Conservation (phyloP, 2,113 vertebrate species). For the Tragelaphus scriptus region DNA sequence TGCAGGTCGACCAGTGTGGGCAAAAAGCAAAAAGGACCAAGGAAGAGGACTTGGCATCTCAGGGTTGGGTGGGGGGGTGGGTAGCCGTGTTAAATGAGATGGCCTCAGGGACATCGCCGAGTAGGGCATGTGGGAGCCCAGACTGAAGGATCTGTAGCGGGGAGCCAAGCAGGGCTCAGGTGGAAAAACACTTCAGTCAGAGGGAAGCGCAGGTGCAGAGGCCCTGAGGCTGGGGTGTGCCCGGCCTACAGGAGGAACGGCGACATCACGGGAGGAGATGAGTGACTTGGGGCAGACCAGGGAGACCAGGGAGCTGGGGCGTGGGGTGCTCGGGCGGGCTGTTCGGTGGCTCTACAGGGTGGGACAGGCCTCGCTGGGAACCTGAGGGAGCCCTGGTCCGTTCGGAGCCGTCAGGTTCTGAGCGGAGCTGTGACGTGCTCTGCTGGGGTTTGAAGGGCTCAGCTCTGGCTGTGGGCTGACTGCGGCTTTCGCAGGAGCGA, state of each 20-base stretch:
- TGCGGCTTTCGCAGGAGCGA: too few relatives aligned
- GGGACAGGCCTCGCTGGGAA: not conserved
- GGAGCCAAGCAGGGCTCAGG: not conserved
- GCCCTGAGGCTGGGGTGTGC: not conserved
- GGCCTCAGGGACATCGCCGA: not conserved
- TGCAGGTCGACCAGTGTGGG: not conserved
- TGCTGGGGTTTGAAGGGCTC: not conserved
- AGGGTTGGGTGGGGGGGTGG: too few relatives aligned
- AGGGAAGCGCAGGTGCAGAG: not conserved
- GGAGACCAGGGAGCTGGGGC: not conserved
- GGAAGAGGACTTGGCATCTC: not conserved
- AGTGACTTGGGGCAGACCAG: not conserved
- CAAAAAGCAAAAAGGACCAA: too few relatives aligned
- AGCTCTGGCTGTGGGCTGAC: not conserved
- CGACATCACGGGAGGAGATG: accelerated
- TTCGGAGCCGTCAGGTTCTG: not conserved
- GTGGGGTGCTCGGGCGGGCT: accelerated
- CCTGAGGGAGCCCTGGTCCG: not conserved
- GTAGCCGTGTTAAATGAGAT: not conserved
- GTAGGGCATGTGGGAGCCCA: not conserved
- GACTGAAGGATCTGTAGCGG: not conserved
- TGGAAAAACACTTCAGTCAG: not conserved
- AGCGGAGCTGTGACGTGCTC: not conserved
- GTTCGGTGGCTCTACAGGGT: accelerated
- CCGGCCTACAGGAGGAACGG: not conserved